These are phyloP conservation scores for Actinopyga echinites DNA, from an alignment of 53 echinoderm and acorn worm species.

Conservation along the genomic window DNA sequence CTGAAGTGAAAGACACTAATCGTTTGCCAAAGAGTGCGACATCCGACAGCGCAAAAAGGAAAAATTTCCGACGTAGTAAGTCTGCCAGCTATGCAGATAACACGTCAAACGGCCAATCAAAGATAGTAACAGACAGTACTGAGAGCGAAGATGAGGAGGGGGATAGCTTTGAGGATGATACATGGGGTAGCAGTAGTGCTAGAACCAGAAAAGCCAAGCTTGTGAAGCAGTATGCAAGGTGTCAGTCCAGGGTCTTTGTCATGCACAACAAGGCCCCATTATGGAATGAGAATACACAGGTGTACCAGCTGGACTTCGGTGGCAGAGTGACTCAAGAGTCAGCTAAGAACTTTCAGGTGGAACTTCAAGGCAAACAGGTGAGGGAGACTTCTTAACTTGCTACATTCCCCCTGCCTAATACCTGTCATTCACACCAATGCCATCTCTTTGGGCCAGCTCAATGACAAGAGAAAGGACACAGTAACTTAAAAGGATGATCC, in stretches of 20 bases:
- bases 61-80: conserved; percentile 25
- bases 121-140: conserved; percentile 64
- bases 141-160: conserved; percentile 71
- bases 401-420: no score
- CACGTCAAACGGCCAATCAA: background rate
- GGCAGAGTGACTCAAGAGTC: conserved; percentile 98
- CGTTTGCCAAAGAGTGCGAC: conserved; percentile 15
- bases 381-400: background rate
- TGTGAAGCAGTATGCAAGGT: conserved; percentile 89
- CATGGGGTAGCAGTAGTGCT: conserved; percentile 67
- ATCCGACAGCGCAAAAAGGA: background rate
- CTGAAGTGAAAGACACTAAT: background rate
- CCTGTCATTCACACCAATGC: no score
- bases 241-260: conserved; percentile 83
- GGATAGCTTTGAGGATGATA: conserved; percentile 58
- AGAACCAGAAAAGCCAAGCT: conserved; percentile 89
- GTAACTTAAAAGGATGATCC: no score
- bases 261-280: conserved; percentile 99
- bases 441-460: no score
- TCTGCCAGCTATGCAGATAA: conserved; percentile 39
- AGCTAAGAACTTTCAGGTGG: conserved; percentile 99
- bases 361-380: conserved; percentile 95
- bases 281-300: conserved; percentile 97
- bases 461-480: no score
- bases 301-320: conserved; percentile 99